These are phyloP conservation scores for Acrocyrtus sp. DNA, from an alignment of 2,888 invertebrate genomes.

Conservation along the genomic window DNA sequence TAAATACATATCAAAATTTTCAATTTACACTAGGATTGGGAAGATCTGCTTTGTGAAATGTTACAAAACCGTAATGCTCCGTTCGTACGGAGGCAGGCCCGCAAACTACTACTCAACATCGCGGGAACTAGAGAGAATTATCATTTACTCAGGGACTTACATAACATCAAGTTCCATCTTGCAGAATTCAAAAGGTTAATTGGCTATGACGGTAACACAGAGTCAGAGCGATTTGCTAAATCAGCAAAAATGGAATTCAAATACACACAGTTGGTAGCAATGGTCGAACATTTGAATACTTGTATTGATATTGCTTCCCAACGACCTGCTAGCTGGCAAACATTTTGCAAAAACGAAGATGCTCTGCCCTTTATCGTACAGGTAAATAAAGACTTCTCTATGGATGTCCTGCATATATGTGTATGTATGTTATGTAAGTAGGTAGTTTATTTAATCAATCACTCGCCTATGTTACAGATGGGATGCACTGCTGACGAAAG, in stretches of 20 bases:
- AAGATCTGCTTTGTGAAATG: slow-evolving; percentile 87
- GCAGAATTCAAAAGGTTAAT: slow-evolving; percentile 65
- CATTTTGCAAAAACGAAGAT: slow-evolving; percentile 81
- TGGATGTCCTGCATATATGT: too few relatives aligned
- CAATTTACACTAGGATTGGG: slow-evolving; percentile 70
- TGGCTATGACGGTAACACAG: slow-evolving; percentile 57
- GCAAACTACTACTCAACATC: slow-evolving; percentile 89
- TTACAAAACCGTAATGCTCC: slow-evolving; percentile 97
- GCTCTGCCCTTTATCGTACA: slow-evolving; percentile 82
- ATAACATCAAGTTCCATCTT: slow-evolving; percentile 90
- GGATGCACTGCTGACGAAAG: slow-evolving; percentile 63
- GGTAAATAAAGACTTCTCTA: too few relatives aligned
- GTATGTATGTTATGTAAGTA: too few relatives aligned
- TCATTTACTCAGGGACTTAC: slow-evolving; percentile 91
- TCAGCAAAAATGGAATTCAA: slow-evolving; percentile 61
- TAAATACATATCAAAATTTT: too few relatives aligned
- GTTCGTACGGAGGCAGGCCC: slow-evolving; percentile 81
- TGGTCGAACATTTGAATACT: slow-evolving; percentile 94
- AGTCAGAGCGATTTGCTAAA: slow-evolving; percentile 52
- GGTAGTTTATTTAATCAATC: too few relatives aligned
- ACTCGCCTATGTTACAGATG: slow-evolving; percentile 42
- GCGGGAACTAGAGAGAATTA: slow-evolving; percentile 97
- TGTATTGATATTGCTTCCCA: slow-evolving; percentile 92
- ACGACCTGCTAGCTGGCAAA: slow-evolving; percentile 95
- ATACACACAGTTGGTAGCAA: slow-evolving; percentile 76